phyloP scores from a whole-genome alignment of 2,113 vertebrate genomes.

The Varanus salvator region DNA sequence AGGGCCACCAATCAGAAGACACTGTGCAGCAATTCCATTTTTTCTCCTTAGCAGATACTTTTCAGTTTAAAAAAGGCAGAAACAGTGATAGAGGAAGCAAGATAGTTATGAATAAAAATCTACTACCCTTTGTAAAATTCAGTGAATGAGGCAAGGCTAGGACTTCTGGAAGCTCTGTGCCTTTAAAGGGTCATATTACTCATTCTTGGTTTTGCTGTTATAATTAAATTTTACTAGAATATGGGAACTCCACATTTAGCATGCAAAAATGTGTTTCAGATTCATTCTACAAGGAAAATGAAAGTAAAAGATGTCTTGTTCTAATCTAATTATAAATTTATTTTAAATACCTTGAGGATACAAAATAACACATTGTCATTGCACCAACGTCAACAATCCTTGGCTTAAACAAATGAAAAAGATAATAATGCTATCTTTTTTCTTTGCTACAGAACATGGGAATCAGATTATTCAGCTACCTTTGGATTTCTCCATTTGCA shows the following conservation, averaged over 20 bases:
- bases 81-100: no score
- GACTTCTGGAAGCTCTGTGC: background rate
- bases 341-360: background rate
- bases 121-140: no score
- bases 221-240: background rate
- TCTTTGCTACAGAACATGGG: background rate
- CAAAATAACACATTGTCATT: background rate
- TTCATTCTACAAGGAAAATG: slow-evolving; percentile 31
- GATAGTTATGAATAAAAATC: no score
- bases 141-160: no score
- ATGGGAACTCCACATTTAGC: accelerated
- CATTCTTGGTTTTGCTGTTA: background rate
- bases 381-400: background rate
- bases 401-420: background rate
- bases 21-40: no score
- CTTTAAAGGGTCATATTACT: background rate
- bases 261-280: background rate
- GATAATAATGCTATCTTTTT: background rate
- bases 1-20: no score
- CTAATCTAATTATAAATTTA: background rate
- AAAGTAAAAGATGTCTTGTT: slow-evolving; percentile 62
- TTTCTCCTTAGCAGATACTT: no score
- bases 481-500: background rate
- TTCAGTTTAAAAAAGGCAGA: no score
- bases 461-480: background rate